phyloP scores from a whole-genome alignment of 2,888 invertebrate genomes.

The Peribatodes rhomboidaria region DNA sequence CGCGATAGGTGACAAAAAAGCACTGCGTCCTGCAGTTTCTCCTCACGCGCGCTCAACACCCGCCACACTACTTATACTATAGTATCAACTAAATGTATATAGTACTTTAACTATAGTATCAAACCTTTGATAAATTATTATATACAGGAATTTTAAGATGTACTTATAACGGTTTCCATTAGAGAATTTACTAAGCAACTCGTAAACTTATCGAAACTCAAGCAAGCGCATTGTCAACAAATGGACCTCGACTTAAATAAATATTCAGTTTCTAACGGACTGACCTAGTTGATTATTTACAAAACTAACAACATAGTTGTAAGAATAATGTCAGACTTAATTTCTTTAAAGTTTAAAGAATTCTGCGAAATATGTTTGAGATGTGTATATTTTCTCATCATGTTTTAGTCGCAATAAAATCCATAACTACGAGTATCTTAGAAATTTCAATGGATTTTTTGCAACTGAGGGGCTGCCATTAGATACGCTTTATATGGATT shows the following conservation, averaged over 20 bases:
- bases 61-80: too few relatives aligned
- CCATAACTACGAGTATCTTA: neutral
- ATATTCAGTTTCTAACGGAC: neutral
- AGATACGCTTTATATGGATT: too few relatives aligned
- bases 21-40: too few relatives aligned
- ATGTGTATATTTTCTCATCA: neutral
- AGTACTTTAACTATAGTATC: too few relatives aligned
- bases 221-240: slow-evolving; percentile 8
- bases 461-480: too few relatives aligned
- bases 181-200: neutral
- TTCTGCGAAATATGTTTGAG: neutral
- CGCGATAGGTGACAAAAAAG: too few relatives aligned
- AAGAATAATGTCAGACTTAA: neutral
- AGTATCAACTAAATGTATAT: too few relatives aligned
- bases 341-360: neutral
- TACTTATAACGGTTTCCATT: neutral
- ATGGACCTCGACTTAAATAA: neutral
- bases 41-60: too few relatives aligned
- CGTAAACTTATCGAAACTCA: neutral
- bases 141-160: neutral
- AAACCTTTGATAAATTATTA: too few relatives aligned
- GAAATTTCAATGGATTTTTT: neutral
- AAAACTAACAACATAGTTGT: neutral
- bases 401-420: neutral
- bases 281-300: slow-evolving; percentile 4